These are phyloP conservation scores for Caenorhabditis parvicauda DNA, from an alignment of 2,888 invertebrate species.

Conservation along the genomic window DNA sequence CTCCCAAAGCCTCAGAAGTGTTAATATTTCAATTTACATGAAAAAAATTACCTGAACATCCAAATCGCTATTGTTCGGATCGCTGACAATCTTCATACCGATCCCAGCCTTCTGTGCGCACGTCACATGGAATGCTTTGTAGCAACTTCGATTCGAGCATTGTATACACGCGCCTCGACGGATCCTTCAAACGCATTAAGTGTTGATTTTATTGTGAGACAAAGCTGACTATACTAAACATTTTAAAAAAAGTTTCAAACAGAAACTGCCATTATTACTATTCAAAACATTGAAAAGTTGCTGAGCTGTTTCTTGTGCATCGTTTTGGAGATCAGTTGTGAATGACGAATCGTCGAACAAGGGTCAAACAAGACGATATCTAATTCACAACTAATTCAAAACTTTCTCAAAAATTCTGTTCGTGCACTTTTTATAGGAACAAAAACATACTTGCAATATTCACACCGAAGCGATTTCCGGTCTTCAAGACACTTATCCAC, in stretches of 20 bases:
- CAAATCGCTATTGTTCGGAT: constrained; percentile 2
- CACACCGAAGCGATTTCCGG: constrained; percentile 90
- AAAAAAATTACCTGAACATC: constrained; percentile 1
- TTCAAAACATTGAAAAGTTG: background rate
- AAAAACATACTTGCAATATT: constrained; percentile 77
- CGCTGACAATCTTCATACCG: constrained; percentile 74
- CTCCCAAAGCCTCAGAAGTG: background rate
- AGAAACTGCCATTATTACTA: too few species aligned
- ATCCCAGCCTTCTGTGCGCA: constrained; percentile 92
- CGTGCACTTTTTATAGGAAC: background rate
- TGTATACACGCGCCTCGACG: constrained; percentile 39
- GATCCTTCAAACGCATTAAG: too few species aligned
- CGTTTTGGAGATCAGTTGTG: too few species aligned
- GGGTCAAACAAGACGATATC: background rate
- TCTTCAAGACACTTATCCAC: constrained; percentile 19
- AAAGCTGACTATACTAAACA: too few species aligned
- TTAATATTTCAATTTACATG: constrained; percentile 63
- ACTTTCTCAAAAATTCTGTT: too few species aligned
- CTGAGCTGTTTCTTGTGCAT: too few species aligned
- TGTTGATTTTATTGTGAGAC: too few species aligned
- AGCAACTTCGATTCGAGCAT: constrained; percentile 63
- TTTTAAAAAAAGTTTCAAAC: background rate
- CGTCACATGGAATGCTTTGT: constrained; percentile 90
- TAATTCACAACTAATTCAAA: background rate
- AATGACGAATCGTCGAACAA: too few species aligned